Evolutionary conservation across 2,888 invertebrate genomes (phyloP).

Genomic region (Laspeyria flexula): DNA sequence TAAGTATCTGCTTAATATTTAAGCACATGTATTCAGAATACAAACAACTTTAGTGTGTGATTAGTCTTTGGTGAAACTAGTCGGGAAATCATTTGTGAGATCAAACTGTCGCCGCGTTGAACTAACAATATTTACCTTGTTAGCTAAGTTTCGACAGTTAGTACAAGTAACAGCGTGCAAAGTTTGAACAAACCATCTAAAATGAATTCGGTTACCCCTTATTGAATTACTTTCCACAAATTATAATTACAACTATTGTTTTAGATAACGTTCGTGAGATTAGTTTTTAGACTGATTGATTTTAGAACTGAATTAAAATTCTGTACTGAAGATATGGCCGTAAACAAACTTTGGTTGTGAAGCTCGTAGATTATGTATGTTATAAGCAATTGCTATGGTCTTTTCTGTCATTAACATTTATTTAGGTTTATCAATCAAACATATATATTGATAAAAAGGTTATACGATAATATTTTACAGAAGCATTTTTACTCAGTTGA

Average conservation of each 20-base stretch:
- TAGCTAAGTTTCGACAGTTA: constrained; percentile 64
- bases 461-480: too few relatives aligned
- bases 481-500: too few relatives aligned
- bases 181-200: constrained; percentile 53
- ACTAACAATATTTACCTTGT: constrained; percentile 68
- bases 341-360: too few relatives aligned
- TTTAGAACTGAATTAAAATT: not conserved
- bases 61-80: constrained; percentile 4
- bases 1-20: not conserved
- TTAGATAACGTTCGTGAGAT: not conserved
- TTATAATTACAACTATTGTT: constrained; percentile 15
- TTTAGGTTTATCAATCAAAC: too few relatives aligned
- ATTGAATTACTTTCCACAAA: constrained; percentile 37
- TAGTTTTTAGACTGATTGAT: not conserved
- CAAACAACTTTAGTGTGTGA: not conserved
- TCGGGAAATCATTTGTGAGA: constrained; percentile 21
- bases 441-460: too few relatives aligned
- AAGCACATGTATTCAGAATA: not conserved
- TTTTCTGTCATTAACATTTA: too few relatives aligned
- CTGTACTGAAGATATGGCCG: too few relatives aligned
- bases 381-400: too few relatives aligned
- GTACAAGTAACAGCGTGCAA: constrained; percentile 51
- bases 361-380: too few relatives aligned
- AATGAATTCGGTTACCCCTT: constrained; percentile 51
- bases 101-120: constrained; percentile 47